Percentiles rank a stretch among this genome's conserved stretches.
phyloP scores from a whole-genome alignment of 2,797 vertebrate species.

The Podarcis lilfordi region DNA sequence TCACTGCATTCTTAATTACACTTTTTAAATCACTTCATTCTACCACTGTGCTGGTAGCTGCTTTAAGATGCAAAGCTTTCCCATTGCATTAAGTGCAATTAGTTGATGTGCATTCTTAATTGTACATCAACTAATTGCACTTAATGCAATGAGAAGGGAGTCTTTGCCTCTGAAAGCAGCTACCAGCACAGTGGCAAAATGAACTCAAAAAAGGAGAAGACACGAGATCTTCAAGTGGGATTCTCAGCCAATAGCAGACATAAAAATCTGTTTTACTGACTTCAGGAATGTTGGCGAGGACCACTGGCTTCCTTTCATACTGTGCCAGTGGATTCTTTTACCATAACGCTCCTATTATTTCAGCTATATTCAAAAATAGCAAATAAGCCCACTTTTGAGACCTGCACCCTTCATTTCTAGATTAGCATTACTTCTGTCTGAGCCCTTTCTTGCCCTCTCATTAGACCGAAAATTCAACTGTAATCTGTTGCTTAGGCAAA shows the following conservation, averaged over 20 bases:
- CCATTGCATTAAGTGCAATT: no score
- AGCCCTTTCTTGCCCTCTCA: conserved; percentile 2
- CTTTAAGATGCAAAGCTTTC: no score
- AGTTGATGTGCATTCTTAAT: neutral
- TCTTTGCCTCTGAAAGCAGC: neutral
- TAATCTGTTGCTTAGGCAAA: neutral
- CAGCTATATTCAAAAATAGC: conserved; percentile 23
- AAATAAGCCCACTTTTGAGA: conserved; percentile 18
- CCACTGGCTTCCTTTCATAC: neutral
- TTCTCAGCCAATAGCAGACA: neutral
- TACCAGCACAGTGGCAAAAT: neutral
- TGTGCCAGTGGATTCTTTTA: conserved; percentile 5
- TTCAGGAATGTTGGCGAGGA: conserved; percentile 12
- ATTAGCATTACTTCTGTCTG: conserved; percentile 2
- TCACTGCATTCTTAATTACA: no score
- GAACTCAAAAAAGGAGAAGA: neutral
- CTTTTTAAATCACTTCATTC: no score
- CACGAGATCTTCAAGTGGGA: neutral
- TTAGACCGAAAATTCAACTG: neutral
- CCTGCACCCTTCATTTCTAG: neutral
- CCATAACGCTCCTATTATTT: conserved; percentile 24
- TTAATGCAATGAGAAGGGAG: neutral
- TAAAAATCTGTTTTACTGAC: conserved; percentile 19
- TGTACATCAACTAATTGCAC: neutral
- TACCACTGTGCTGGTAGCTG: no score